phyloP scores from a whole-genome alignment of 2,888 invertebrate species.

The Caenorhabditis auriculariae region DNA sequence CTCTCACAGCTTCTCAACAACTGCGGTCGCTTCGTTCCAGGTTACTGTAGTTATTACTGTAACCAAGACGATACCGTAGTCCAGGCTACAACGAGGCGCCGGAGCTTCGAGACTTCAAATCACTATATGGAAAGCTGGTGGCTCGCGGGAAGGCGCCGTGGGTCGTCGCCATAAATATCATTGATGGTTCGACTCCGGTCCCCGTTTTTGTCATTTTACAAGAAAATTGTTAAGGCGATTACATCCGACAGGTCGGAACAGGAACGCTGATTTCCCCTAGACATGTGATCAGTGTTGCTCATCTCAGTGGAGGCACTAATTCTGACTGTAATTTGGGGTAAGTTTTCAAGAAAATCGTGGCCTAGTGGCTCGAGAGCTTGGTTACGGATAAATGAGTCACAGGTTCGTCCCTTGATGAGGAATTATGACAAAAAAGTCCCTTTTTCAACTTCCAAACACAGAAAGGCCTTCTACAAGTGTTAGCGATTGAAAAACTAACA shows the following conservation, averaged over 20 bases:
- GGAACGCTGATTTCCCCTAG: constrained; percentile 22
- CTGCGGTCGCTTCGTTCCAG: constrained; percentile 21
- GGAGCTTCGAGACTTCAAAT: constrained; percentile 7
- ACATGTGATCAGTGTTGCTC: constrained; percentile 22
- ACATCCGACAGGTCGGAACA: constrained; percentile 14
- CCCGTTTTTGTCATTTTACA: not conserved
- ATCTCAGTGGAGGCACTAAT: constrained; percentile 18
- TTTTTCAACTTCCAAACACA: too few relatives aligned
- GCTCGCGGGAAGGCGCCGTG: constrained; percentile 15
- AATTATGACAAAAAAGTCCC: too few relatives aligned
- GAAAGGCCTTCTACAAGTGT: too few relatives aligned
- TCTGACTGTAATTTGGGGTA: too few relatives aligned
- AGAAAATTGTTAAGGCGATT: constrained; percentile 2
- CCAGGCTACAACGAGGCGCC: constrained; percentile 3
- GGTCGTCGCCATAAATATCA: constrained; percentile 10
- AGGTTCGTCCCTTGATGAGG: too few relatives aligned
- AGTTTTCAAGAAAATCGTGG: too few relatives aligned
- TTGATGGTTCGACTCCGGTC: not conserved
- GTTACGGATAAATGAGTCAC: too few relatives aligned
- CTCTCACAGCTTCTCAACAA: constrained; percentile 9
- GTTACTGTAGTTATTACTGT: constrained; percentile 2
- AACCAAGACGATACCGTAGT: not conserved
- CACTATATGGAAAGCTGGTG: constrained; percentile 14
- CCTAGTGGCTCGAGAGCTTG: too few relatives aligned
- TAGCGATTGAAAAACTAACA: too few relatives aligned